phyloP scores from a whole-genome alignment of 2,888 invertebrate genomes.

The Heliconius hortense region DNA sequence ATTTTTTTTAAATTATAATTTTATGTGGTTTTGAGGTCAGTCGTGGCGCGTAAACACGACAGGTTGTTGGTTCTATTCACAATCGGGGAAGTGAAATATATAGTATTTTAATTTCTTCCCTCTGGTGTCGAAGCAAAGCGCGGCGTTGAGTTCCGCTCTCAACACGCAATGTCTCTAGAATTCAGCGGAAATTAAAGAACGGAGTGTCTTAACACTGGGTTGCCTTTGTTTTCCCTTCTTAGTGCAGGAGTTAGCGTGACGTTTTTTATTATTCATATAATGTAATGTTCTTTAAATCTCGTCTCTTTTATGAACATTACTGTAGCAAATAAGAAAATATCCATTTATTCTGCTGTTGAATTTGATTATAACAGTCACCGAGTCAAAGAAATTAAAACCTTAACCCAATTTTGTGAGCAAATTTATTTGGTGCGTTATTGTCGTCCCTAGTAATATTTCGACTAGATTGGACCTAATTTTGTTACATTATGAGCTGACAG shows the following conservation, averaged over 20 bases:
- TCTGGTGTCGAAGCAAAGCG: no score
- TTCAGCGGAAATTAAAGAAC: no score
- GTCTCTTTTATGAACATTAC: neutral
- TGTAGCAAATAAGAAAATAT: neutral
- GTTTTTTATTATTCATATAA: neutral
- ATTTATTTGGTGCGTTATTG: slow-evolving; percentile 58
- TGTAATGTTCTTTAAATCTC: neutral
- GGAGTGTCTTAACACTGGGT: no score
- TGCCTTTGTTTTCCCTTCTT: no score
- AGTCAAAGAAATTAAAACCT: slow-evolving; percentile 61
- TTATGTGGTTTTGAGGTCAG: no score
- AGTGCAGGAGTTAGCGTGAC: no score
- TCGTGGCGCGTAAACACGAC: no score
- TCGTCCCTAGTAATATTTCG: slow-evolving; percentile 57
- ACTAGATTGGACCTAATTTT: slow-evolving; percentile 60
- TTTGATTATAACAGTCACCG: slow-evolving; percentile 54
- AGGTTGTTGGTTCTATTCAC: no score
- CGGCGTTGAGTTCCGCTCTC: no score
- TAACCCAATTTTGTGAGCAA: slow-evolving; percentile 63
- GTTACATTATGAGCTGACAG: slow-evolving; percentile 54
- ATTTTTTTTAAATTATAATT: neutral
- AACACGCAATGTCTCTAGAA: no score
- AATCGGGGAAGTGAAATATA: no score
- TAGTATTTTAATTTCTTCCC: no score
- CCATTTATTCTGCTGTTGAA: neutral